Evolutionary conservation across 1,140 invertebrate genomes (phyloP), one percentile per base, ranked within the genome.

Genomic region (Fopius arisanus): DNA sequence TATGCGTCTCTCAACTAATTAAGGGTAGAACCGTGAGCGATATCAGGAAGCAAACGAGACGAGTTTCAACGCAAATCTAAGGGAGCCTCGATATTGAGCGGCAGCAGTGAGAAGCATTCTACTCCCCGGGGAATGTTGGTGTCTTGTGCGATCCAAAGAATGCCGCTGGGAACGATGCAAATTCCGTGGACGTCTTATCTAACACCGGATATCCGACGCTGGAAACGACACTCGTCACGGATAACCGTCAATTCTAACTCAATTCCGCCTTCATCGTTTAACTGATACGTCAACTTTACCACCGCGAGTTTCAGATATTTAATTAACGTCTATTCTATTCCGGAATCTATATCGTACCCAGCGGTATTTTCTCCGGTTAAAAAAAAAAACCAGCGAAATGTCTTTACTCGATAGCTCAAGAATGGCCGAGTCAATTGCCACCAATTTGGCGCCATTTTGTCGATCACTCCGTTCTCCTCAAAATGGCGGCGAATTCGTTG

Each of bases 91-190:
- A 65, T 65, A 65, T 65, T 65, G 28, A 65, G 62, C 26, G 54
- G 23, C 54, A 3, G n/a, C 29, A 29, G 29, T 33, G 62, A 31
- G 62, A 65, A 65, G 28, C 29, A 65, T 65, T 65, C 29, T 16
- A 28, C 2, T 31, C 54, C 54, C 54, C 19, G 3, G 29, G 29
- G 29, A 31, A 19, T 16, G n/a, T 65, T 65, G 29, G 62, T 65
- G 62, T 65, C 62, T 65, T 65, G 26, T 65, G 29, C 62, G 29
- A 65, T 65, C 28, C 16, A 31, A 65, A 65, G 62, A 65, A 65
- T 65, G 29, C 62, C 26, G 14, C 62, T 12, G 62, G 62, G 62
- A 31, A 33, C 6, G 29, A 65, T 65, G 26, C 62, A 29, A 65
- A 65, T 59, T 14, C 23, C 54, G 19, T 26, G 54, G 54, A 59